phyloP scores from a whole-genome alignment of 2,797 vertebrate species.

The Orestias chungarensis region DNA sequence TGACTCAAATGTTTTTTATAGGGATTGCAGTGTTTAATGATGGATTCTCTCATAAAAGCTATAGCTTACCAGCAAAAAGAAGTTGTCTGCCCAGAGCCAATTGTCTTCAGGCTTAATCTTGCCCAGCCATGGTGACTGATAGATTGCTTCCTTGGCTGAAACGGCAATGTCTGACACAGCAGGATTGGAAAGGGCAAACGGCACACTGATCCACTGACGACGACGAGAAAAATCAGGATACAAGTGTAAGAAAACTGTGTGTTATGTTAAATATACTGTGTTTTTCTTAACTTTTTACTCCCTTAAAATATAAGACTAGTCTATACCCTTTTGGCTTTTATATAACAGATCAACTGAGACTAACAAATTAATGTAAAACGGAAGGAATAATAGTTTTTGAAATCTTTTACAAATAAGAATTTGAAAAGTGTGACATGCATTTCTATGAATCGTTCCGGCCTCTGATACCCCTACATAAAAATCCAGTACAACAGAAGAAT shows the following conservation, averaged over 20 bases:
- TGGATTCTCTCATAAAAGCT: constrained; percentile 4
- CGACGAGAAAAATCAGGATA: constrained; percentile 4
- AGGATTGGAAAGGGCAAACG: constrained; percentile 91
- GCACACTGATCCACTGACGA: constrained; percentile 93
- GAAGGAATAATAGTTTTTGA: not conserved
- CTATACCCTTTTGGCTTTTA: not conserved
- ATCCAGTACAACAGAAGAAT: not conserved
- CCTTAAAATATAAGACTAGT: not conserved
- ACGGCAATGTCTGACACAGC: constrained; percentile 90
- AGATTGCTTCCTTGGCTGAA: constrained; percentile 84
- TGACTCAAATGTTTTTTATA: not conserved
- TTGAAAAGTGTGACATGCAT: not conserved
- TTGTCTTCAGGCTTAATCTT: constrained; percentile 82
- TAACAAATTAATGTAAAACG: not conserved
- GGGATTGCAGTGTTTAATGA: not conserved
- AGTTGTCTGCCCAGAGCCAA: constrained; percentile 94
- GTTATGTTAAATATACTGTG: not conserved
- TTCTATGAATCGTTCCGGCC: not conserved
- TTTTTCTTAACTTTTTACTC: not conserved
- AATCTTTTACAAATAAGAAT: not conserved
- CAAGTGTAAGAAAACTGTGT: not conserved
- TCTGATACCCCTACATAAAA: not conserved
- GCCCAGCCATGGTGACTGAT: constrained; percentile 93
- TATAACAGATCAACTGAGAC: not conserved
- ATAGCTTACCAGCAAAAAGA: constrained; percentile 88